Evolutionary conservation across 2,888 invertebrate species (phyloP).

Genomic region (Hemicrepidius hirtus): DNA sequence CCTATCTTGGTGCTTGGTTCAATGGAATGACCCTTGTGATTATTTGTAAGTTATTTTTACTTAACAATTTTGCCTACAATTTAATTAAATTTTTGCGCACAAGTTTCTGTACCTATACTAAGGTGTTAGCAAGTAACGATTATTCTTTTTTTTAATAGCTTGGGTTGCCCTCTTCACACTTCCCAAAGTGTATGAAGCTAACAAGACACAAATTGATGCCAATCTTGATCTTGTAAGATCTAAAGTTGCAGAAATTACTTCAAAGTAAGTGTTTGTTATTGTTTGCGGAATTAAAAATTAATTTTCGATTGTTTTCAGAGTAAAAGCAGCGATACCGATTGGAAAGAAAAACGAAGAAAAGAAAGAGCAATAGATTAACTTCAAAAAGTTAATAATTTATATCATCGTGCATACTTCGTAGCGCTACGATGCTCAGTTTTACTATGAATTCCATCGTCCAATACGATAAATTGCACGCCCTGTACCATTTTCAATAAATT

Average conservation of each 20-base stretch:
- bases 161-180: constrained; percentile 95
- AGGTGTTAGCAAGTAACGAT: too few relatives aligned
- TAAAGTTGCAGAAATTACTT: constrained; percentile 91
- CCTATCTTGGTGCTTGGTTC: constrained; percentile 98
- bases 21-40: constrained; percentile 99
- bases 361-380: constrained; percentile 84
- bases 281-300: too few relatives aligned
- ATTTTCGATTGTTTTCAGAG: constrained; percentile 75
- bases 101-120: too few relatives aligned
- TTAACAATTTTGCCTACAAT: not conserved
- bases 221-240: constrained; percentile 90
- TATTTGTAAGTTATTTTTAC: constrained; percentile 80
- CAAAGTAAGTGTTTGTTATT: constrained; percentile 81
- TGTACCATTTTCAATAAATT: constrained; percentile 57
- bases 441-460: constrained; percentile 55
- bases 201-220: constrained; percentile 94
- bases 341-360: constrained; percentile 90
- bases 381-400: constrained; percentile 37
- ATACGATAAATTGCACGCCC: constrained; percentile 49
- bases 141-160: constrained; percentile 75
- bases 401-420: constrained; percentile 48
- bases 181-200: constrained; percentile 97
- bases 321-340: constrained; percentile 91
- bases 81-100: too few relatives aligned
- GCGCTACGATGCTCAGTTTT: constrained; percentile 48